Evolutionary conservation across 2,113 vertebrate genomes (phyloP), one percentile per base, ranked within the genome.

Genomic region (Hemichromis elongatus): DNA sequence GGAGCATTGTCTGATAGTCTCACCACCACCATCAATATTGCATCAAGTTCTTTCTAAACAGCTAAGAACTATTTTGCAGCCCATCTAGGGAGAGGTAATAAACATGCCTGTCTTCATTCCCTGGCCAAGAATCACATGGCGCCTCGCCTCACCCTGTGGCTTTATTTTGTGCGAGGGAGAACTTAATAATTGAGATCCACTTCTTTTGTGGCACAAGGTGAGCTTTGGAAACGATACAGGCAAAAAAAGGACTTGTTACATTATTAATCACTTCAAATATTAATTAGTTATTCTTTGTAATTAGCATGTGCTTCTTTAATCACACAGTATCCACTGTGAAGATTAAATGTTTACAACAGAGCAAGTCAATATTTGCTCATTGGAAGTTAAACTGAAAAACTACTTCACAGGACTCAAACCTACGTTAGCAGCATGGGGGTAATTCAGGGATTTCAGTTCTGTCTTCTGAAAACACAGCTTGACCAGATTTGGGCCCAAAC

Each of bases 21-120:
- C 87, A 85, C 84, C 87, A 56, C 30, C 45, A n/a, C 84, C 92
- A 94, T 96, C 92, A 93, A 93, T 95, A 95, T 90, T 92, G 88
- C 84, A 92, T 94, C 94, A 93, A 68, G 30, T 91, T 94, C 81
- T 55, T 86, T 90, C 90, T 88, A 94, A 93, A 92, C 89, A 94
- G 84, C 86, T 73, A 77, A 79, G 85, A 90, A 89, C 77, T 83
- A 52, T 83, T 88, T 90, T 89, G 84, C 83, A 79, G 87, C 91
- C 83, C 75, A 82, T 89, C 85, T 26, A 9, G 50, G 33, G 73
- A 88, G 70, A 66, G 54, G 84, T 79, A 90, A 93, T 85, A 80
- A 82, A 93, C 75, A 54, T 26, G 54, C 80, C 86, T 66, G 87
- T 90, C 81, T 90, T 89, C 82, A 84, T 88, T 83, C 87, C 68